Evolutionary conservation across 2,797 vertebrate species (phyloP), one percentile per base, ranked within the genome.

Genomic region (Dromococcyx pavoninus): DNA sequence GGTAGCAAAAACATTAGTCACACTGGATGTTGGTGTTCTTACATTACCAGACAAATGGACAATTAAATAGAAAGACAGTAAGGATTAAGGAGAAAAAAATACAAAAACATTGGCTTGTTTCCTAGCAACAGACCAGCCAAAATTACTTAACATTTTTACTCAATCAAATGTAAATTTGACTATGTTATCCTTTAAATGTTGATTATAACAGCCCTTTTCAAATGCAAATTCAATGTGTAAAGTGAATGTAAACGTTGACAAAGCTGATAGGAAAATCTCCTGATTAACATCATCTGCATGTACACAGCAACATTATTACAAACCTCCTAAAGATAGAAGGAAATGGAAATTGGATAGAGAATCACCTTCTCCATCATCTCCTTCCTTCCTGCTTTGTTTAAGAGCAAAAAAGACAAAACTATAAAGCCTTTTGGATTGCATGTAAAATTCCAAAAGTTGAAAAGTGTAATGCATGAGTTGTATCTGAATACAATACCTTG

Each of bases 141-240:
- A 98, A 97, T 98, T 96, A 97, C 95, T 98, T 97, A 97, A 97
- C 97, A 96, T 66, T 95, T 96, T 96, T 95, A 95, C 92, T 97
- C 97, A 97, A 97, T 98, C 97, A 97, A 96, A 98, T 97, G 97
- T 97, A 98, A 97, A 98, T 98, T 97, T 98, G 97, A 97, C 95
- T 93, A 96, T 97, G 97, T 96, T 97, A 97, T 97, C 97, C 95
- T 91, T 97, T 97, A 98, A 98, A 98, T 96, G 97, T 97, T 98
- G 97, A 98, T 98, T 98, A 97, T 96, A 97, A 94, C 92, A 95
- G 95, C 53, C 89, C 95, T 97, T 98, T 98, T 98, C 97, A 98
- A 96, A 98, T 98, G 97, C 96, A 98, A 98, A 98, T 98, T 93
- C 70, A 92, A 65, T 93, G 96, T 96, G 94, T 97, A 97, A 97